phyloP scores from a whole-genome alignment of 2,888 invertebrate genomes.

The Scrobipalpa atriplicella region DNA sequence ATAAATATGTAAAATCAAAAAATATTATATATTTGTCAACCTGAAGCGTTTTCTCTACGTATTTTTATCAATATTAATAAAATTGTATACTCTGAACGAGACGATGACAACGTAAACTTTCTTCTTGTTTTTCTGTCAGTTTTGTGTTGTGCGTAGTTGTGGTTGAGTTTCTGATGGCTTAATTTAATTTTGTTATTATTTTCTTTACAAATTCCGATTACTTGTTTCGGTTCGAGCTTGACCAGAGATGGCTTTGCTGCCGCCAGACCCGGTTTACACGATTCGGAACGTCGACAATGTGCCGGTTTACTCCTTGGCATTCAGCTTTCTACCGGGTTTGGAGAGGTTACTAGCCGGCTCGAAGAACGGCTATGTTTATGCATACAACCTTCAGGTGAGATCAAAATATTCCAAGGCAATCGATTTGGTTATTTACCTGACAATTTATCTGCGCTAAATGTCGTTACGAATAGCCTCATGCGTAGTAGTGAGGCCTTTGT shows the following conservation, averaged over 20 bases:
- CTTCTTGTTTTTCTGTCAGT: slow-evolving; percentile 77
- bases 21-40: not conserved
- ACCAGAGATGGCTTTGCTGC: slow-evolving; percentile 87
- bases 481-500: slow-evolving; percentile 59
- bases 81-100: slow-evolving; percentile 30
- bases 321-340: slow-evolving; percentile 83
- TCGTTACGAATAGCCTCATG: slow-evolving; percentile 37
- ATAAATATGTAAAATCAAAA: not conserved
- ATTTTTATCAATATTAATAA: not conserved
- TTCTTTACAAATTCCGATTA: slow-evolving; percentile 70
- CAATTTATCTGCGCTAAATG: slow-evolving; percentile 43
- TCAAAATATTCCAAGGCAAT: slow-evolving; percentile 55
- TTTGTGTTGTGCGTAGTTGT: slow-evolving; percentile 82
- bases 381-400: slow-evolving; percentile 91
- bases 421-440: slow-evolving; percentile 34
- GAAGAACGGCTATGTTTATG: slow-evolving; percentile 87
- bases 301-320: slow-evolving; percentile 87
- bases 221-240: slow-evolving; percentile 77
- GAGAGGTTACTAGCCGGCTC: slow-evolving; percentile 88
- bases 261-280: slow-evolving; percentile 90
- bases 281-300: slow-evolving; percentile 87
- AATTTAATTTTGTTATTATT: slow-evolving; percentile 73
- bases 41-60: not conserved
- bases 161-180: slow-evolving; percentile 80
- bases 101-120: slow-evolving; percentile 32